These are phyloP conservation scores for Platyrinchus mystaceus DNA, from an alignment of 2,797 vertebrate genomes.

Conservation along the genomic window DNA sequence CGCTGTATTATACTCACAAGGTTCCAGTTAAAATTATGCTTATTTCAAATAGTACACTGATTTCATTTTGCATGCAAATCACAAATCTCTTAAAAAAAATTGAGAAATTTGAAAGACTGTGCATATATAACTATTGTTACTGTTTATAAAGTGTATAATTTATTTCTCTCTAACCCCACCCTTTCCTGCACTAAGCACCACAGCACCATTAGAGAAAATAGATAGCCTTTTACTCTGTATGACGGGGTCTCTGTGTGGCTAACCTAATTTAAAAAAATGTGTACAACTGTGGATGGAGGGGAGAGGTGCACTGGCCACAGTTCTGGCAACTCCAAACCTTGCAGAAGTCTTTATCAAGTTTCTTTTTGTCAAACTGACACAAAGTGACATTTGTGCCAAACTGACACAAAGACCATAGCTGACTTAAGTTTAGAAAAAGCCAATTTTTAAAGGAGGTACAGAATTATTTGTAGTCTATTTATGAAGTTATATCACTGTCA, in stretches of 20 bases:
- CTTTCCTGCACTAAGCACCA: not conserved
- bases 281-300: not conserved
- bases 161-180: not conserved
- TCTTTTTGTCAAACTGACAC: not conserved
- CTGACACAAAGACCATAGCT: not conserved
- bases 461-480: not conserved
- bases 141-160: not conserved
- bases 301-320: not conserved
- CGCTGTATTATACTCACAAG: not conserved
- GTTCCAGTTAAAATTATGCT: not conserved
- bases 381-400: not conserved
- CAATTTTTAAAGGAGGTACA: not conserved
- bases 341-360: not conserved
- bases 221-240: not conserved
- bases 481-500: not conserved
- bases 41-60: not conserved
- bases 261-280: not conserved
- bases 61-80: not conserved
- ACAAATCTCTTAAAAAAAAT: not conserved
- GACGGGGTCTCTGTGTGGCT: not conserved
- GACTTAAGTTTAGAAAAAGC: not conserved
- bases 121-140: not conserved
- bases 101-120: not conserved
- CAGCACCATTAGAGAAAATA: not conserved
- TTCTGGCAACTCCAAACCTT: not conserved